Base-by-base conservation (phyloP, 2,888 invertebrate species). In the Creontiades dilutus region DNA sequence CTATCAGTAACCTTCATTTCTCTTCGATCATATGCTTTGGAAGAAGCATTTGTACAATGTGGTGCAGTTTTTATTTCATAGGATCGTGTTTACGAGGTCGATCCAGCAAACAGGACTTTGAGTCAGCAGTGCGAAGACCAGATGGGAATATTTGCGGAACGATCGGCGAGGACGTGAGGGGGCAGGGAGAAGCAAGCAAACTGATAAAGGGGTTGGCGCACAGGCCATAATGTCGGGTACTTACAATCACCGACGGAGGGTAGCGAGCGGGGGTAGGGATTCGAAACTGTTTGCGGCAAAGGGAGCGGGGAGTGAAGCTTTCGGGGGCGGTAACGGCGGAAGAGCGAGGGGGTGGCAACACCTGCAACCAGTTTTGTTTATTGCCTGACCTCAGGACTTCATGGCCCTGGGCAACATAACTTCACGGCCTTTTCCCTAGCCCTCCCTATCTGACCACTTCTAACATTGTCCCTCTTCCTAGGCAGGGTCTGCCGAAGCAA, bases 351-450 rank as follows among this genome's bases (percentile, higher is more conserved):
- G 75, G 23, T 27, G 48, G 76, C 48, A 86, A 86, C 86, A 86
- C 86, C 86, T 86, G 86, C 86, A 86, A 57, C 86, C 86, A 76
- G 86, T 86, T 86, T 86, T 86, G 86, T 86, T 86, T 86, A 86
- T 86, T 76, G 76, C 86, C 48, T 57, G 55, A 85, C 85, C 76
- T 68, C 75, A 86, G 75, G 86, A 86, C 86, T 86, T 86, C 86
- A 86, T 47, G 86, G 68, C 86, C 76, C 75, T 27, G 86, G 68
- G 85, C 37, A 14, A 57, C 82, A 78, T 82, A 82, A 82, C 82
- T 27, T 82, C 82, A 23, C 23, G 52, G 82, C 52, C 46, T 47
- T 19, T 28, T 14, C 14, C 19, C 1, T n/a, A 57, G 4, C 68
- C 68, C 68, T 23, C 52, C 13, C 14, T 52, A 2, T 16, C 23